Evolutionary conservation across 2,888 invertebrate genomes (phyloP).

Genomic region (Monochamus alternatus): DNA sequence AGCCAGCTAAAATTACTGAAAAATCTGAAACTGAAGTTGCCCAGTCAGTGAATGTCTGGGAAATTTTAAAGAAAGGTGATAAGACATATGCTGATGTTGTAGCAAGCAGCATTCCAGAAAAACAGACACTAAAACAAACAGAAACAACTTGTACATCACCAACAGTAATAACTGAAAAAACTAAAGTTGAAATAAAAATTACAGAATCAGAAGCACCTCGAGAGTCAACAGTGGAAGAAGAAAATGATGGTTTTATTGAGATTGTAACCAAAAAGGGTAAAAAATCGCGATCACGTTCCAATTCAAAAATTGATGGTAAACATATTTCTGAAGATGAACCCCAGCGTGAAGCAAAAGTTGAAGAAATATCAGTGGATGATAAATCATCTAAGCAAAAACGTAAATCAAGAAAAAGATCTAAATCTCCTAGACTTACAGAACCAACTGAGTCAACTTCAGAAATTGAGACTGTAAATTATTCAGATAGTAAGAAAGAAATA

Average conservation of each 20-base stretch:
- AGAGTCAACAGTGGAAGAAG: constrained; percentile 57
- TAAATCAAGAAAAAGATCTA: constrained; percentile 51
- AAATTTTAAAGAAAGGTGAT: constrained; percentile 71
- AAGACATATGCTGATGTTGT: constrained; percentile 83
- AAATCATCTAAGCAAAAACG: constrained; percentile 40
- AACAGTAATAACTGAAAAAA: constrained; percentile 53
- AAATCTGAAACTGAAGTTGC: neutral
- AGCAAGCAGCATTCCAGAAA: constrained; percentile 70
- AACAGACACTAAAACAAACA: neutral
- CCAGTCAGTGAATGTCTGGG: constrained; percentile 71
- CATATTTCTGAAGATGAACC: neutral
- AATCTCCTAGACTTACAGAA: constrained; percentile 40
- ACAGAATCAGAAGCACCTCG: constrained; percentile 62
- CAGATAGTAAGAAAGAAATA: constrained; percentile 2
- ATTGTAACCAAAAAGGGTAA: constrained; percentile 67
- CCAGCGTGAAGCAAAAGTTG: neutral
- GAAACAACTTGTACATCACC: constrained; percentile 47
- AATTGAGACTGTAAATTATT: constrained; percentile 2
- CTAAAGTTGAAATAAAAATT: constrained; percentile 55
- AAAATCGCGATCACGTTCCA: constrained; percentile 71
- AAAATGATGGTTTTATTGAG: constrained; percentile 72
- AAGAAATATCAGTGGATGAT: constrained; percentile 6
- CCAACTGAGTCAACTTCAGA: constrained; percentile 3
- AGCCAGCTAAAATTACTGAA: neutral
- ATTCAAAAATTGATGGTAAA: constrained; percentile 57